phyloP scores from a whole-genome alignment of 2,797 vertebrate species.

The Leptatherina wallacei region DNA sequence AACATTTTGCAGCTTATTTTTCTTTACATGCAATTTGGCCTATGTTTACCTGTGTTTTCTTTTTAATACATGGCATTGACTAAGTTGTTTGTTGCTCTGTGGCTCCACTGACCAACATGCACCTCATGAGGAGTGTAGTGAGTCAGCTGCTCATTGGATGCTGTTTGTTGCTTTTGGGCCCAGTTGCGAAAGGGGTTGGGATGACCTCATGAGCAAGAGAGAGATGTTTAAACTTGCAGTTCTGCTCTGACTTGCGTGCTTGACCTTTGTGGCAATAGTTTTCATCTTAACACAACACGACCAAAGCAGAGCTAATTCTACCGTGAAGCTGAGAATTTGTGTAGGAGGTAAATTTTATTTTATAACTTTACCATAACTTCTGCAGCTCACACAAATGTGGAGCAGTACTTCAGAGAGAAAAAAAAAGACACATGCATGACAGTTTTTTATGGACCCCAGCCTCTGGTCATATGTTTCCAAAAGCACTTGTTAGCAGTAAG shows the following conservation, averaged over 20 bases:
- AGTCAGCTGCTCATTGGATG: constrained; percentile 40
- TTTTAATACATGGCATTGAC: background rate
- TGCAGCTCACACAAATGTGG: background rate
- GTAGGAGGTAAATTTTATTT: background rate
- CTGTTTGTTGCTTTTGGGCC: constrained; percentile 61
- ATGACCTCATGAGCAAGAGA: constrained; percentile 47
- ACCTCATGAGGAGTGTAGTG: constrained; percentile 23
- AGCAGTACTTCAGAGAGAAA: background rate
- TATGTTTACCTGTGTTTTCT: constrained; percentile 5
- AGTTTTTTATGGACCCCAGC: constrained; percentile 2
- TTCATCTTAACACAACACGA: constrained; percentile 10
- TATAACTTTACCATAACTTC: background rate
- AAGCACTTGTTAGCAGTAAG: background rate
- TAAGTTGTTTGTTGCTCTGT: constrained; percentile 33
- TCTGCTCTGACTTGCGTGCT: constrained; percentile 33
- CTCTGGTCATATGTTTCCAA: background rate
- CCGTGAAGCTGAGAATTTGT: constrained; percentile 2
- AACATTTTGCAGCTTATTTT: background rate
- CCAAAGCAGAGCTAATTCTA: background rate
- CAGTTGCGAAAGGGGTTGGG: constrained; percentile 14
- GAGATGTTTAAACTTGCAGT: constrained; percentile 14
- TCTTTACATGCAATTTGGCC: background rate
- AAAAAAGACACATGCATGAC: constrained; percentile 9
- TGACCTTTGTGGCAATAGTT: constrained; percentile 12
- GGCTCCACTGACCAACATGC: constrained; percentile 16